Base-by-base conservation (phyloP, 2,888 invertebrate genomes). In the Acholoe squamosa region DNA sequence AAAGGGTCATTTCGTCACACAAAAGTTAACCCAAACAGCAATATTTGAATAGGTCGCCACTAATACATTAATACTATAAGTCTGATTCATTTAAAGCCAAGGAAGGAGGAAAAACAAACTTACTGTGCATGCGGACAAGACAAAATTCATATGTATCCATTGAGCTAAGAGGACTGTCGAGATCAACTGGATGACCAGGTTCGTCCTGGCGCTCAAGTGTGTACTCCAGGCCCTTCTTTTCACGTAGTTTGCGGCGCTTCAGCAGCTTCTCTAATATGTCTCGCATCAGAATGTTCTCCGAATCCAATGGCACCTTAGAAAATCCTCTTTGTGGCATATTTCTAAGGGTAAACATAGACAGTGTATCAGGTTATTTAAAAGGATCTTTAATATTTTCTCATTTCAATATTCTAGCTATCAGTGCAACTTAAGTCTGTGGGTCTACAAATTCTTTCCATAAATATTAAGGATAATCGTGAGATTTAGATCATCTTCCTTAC, bases 161-260 rank as follows among this genome's bases (percentile, higher is more conserved):
- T 89, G 94, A 93, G 19, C 93, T 92, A n/a, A 96, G 91, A 0
- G 94, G 94, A 0, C 92, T 91, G 61, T 96, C 95, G 14, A 96
- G 93, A 90, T 96, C 95, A 14, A 96, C 92, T 0, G 95, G 90
- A 14, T 95, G 92, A 0, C 96, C 96, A 0, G 95, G 95, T 71
- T 96, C 95, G 61, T 93, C 92, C 89, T 94, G 93, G 91, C 95
- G 95, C 93, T 96, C 96, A 71, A 96, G 93, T 80, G 94, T 95
- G 92, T 96, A 96, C 61, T 94, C 93, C 91, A 94, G 92, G 33
- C 95, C 96, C 56, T 89, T 89, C 25, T 93, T 92, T 14, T 94
- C 91, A 91, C 93, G 93, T 0, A 95, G 93, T 91, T 95, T 95
- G 28, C 95, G 91, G 91, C 94, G 93, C 84, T 94, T 94, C 89